phyloP scores from a whole-genome alignment of 2,113 vertebrate species.

The Bubo bubo region DNA sequence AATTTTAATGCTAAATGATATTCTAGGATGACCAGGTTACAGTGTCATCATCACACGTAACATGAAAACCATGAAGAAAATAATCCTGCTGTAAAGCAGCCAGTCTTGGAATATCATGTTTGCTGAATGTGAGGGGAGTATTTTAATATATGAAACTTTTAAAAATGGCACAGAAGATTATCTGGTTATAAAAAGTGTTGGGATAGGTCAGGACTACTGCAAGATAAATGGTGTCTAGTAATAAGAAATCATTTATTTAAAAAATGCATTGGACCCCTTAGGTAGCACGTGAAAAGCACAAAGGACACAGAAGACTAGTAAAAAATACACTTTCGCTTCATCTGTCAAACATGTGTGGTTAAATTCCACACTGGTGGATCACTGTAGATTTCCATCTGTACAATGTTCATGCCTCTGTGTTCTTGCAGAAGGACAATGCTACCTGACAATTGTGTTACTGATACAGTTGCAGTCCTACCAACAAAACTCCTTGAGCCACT shows the following conservation, averaged over 20 bases:
- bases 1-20: neutral
- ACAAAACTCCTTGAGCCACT: neutral
- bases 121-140: neutral
- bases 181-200: neutral
- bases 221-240: neutral
- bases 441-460: neutral
- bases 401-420: neutral
- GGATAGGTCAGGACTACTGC: neutral
- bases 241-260: neutral
- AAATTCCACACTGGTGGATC: neutral
- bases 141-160: neutral
- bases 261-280: neutral
- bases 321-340: neutral
- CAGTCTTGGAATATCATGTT: neutral
- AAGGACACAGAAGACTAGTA: neutral
- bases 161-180: neutral
- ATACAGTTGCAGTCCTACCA: neutral
- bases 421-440: neutral
- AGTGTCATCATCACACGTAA: neutral
- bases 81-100: neutral
- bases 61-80: neutral
- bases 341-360: neutral
- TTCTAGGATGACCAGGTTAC: neutral
- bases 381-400: neutral
- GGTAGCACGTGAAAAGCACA: neutral